Conservation (phyloP, 2,113 vertebrate genomes). For the Coryphaenoides rupestris region DNA sequence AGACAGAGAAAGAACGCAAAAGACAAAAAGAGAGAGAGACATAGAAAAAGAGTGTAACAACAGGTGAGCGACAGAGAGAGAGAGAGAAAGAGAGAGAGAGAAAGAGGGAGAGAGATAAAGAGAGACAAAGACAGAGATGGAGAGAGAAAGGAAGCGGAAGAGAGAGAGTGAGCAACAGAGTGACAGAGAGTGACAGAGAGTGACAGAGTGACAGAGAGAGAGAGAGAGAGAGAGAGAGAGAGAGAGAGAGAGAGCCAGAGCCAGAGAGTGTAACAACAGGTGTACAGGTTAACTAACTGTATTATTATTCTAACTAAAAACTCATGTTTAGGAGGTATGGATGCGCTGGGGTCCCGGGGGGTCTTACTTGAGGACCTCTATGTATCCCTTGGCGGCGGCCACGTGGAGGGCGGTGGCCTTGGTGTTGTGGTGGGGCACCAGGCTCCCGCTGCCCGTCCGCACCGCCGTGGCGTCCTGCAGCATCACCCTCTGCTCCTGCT, state of each 20-base stretch:
- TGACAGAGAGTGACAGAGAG: not conserved
- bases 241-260: not conserved
- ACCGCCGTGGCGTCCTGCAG: constrained; percentile 70
- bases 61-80: too few species aligned
- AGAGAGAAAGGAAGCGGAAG: not conserved
- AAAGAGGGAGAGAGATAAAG: too few species aligned
- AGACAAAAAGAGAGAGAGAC: too few species aligned
- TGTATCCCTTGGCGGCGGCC: constrained; percentile 77
- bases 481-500: constrained; percentile 76
- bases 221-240: too few species aligned
- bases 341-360: not conserved
- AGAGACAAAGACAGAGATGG: too few species aligned
- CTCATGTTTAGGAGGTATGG: too few species aligned
- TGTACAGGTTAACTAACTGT: too few species aligned
- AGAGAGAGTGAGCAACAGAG: not conserved
- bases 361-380: constrained; percentile 79
- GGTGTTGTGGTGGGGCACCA: constrained; percentile 74
- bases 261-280: not conserved
- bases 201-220: too few species aligned
- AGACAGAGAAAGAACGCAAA: too few species aligned
- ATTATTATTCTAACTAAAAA: too few species aligned
- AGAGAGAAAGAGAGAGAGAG: too few species aligned
- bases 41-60: too few species aligned
- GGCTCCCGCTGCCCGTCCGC: constrained; percentile 57
- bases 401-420: constrained; percentile 78